These are phyloP conservation scores for Oxystoma pomonae DNA, from an alignment of 2,888 invertebrate genomes.

Conservation along the genomic window DNA sequence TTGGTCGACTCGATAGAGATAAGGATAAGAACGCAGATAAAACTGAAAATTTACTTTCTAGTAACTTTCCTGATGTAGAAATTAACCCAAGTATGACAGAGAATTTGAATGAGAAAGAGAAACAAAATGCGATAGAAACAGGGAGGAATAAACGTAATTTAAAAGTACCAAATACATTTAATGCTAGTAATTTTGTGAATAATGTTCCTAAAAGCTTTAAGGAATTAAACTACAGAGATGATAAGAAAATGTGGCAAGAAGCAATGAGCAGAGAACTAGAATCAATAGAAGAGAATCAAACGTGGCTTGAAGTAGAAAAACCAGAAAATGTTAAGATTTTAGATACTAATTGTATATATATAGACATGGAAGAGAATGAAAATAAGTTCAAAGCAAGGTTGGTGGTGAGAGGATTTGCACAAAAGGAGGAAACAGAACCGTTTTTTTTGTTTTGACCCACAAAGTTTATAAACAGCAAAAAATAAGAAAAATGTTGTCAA, in stretches of 20 bases:
- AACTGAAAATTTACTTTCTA: too few species aligned
- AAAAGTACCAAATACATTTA: slow-evolving; percentile 18
- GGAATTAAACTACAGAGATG: slow-evolving; percentile 8
- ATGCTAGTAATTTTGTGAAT: slow-evolving; percentile 15
- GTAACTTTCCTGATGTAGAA: too few species aligned
- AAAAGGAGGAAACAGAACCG: too few species aligned
- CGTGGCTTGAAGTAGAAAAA: slow-evolving; percentile 9
- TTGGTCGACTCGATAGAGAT: too few species aligned
- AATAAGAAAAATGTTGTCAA: too few species aligned
- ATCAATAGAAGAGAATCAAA: slow-evolving; percentile 18
- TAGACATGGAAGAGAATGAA: too few species aligned
- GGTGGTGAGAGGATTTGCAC: too few species aligned
- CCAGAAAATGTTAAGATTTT: slow-evolving; percentile 11
- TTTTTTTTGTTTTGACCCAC: too few species aligned
- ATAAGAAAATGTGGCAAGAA: slow-evolving; percentile 12
- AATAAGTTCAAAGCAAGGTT: too few species aligned
- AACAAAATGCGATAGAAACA: slow-evolving; percentile 8
- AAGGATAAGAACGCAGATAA: too few species aligned
- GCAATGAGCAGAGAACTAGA: slow-evolving; percentile 17
- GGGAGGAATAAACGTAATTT: slow-evolving; percentile 10
- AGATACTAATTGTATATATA: slow-evolving; percentile 14
- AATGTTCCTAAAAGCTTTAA: slow-evolving; percentile 15
- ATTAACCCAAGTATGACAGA: slow-evolving; percentile 5
- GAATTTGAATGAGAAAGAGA: too few species aligned
- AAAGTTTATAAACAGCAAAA: too few species aligned